Percentiles rank a stretch among this genome's conserved stretches.
These are phyloP conservation scores for Acronicta psi DNA, from an alignment of 2,888 invertebrate genomes.

Conservation along the genomic window DNA sequence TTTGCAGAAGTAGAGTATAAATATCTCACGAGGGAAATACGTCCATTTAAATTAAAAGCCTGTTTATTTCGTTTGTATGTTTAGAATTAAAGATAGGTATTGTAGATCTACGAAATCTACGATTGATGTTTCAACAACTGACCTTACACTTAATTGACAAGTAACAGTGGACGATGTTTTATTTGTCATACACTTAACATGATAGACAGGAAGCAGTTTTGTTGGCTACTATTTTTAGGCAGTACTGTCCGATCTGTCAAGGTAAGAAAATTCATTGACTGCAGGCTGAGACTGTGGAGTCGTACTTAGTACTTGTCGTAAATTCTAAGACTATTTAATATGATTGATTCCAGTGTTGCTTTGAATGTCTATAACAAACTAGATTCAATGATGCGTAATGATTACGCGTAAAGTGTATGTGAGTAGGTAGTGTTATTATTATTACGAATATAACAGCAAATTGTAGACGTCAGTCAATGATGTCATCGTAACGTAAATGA, in stretches of 20 bases:
- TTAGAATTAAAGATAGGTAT: no score
- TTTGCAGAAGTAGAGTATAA: not conserved
- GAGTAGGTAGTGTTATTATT: constrained; percentile 46
- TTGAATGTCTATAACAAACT: not conserved
- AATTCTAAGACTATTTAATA: not conserved
- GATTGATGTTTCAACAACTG: constrained; percentile 56
- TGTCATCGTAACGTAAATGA: constrained; percentile 76
- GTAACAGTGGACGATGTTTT: constrained; percentile 67
- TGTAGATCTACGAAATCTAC: constrained; percentile 21
- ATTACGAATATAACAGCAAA: constrained; percentile 68
- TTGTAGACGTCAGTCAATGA: constrained; percentile 78
- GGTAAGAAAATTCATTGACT: constrained; percentile 58
- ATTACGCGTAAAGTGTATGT: constrained; percentile 44
- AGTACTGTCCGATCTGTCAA: constrained; percentile 72
- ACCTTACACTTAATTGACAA: constrained; percentile 77
- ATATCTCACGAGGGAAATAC: constrained; percentile 8
- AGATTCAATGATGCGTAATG: constrained; percentile 21
- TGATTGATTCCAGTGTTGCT: no score
- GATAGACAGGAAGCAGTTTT: constrained; percentile 76
- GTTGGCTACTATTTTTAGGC: constrained; percentile 65
- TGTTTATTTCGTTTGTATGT: not conserved
- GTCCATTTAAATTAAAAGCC: not conserved
- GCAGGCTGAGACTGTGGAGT: not conserved
- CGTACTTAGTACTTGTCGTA: not conserved
- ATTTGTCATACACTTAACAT: constrained; percentile 79